Conservation (phyloP, 2,888 invertebrate species). For the Neoaliturus tenellus region DNA sequence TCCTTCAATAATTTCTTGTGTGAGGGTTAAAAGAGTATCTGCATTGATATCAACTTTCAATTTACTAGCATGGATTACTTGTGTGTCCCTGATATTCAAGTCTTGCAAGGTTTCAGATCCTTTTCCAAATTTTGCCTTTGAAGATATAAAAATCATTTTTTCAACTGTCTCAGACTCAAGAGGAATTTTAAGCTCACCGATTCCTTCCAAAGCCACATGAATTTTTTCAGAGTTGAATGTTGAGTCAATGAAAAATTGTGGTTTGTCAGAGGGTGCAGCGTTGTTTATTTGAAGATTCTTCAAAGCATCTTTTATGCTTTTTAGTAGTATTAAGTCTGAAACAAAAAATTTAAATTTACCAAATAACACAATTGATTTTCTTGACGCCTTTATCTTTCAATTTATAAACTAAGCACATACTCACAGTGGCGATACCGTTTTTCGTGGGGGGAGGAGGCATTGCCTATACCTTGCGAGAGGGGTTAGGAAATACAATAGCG, state of each 20-base stretch:
- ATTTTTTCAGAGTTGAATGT: not conserved
- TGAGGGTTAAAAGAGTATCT: not conserved
- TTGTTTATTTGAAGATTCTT: not conserved
- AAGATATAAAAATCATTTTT: not conserved
- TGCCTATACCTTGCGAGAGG: too few species aligned
- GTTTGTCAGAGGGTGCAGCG: not conserved
- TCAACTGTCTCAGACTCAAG: not conserved
- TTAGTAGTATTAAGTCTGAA: not conserved
- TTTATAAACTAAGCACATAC: too few species aligned
- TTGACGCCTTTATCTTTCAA: too few species aligned
- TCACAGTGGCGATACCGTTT: too few species aligned
- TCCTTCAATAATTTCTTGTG: not conserved
- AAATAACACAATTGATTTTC: too few species aligned
- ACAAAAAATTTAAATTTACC: too few species aligned
- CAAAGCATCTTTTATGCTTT: not conserved
- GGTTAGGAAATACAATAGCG: too few species aligned
- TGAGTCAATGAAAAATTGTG: not conserved
- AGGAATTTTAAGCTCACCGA: not conserved
- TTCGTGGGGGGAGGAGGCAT: too few species aligned
- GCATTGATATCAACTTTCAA: not conserved
- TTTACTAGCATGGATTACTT: not conserved
- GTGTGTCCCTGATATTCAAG: not conserved
- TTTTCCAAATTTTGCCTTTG: constrained; percentile 6
- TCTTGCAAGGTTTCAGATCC: not conserved
- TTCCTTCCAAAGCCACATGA: not conserved